Conservation (phyloP, 2,113 vertebrate species). For the Petroica traversi region DNA sequence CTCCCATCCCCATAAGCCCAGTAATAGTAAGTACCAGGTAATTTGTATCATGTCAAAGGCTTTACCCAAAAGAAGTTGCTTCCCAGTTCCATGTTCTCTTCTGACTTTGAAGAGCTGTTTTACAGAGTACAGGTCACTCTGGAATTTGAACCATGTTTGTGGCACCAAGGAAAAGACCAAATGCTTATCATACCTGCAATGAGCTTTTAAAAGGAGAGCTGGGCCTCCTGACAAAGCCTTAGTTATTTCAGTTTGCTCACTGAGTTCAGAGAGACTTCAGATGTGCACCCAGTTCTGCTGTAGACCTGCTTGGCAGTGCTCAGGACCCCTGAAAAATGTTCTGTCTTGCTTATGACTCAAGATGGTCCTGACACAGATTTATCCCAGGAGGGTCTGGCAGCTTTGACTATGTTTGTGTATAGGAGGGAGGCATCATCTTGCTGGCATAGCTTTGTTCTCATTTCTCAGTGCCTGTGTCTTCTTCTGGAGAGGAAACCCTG, state of each 20-base stretch:
- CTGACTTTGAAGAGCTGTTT: not conserved
- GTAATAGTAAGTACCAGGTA: not conserved
- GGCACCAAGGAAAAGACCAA: not conserved
- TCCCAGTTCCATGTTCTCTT: not conserved
- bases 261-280: not conserved
- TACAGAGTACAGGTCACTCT: not conserved
- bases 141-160: not conserved
- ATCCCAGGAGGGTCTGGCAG: not conserved
- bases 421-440: not conserved
- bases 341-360: not conserved
- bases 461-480: not conserved
- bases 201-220: not conserved
- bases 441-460: not conserved
- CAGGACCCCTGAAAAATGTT: not conserved
- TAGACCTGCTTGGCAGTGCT: not conserved
- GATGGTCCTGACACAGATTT: not conserved
- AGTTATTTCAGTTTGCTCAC: not conserved
- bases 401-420: not conserved
- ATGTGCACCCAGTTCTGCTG: not conserved
- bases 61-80: not conserved
- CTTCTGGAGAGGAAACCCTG: not conserved
- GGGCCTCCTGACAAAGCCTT: not conserved
- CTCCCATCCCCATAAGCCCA: not conserved
- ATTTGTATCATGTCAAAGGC: not conserved
- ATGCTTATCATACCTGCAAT: not conserved